Evolutionary conservation across 2,797 vertebrate genomes (phyloP).

Genomic region (Semaprochilodus insignis): DNA sequence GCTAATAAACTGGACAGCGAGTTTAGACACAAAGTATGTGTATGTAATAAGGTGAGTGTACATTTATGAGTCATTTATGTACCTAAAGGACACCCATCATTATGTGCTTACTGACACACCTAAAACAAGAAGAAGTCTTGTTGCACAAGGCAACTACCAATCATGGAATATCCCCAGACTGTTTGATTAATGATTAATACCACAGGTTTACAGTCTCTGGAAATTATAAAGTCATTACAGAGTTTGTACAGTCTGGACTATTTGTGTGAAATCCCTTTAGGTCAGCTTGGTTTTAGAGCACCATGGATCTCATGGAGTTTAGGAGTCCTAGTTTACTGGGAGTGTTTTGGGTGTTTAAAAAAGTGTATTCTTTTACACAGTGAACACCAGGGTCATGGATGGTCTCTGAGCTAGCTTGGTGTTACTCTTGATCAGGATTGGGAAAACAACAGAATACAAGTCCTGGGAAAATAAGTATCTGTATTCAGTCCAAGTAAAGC

Average conservation of each 20-base stretch:
- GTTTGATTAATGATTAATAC: constrained; percentile 10
- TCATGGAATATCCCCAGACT: neutral
- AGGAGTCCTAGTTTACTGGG: neutral
- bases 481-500: too few relatives aligned
- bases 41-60: too few relatives aligned
- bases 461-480: too few relatives aligned
- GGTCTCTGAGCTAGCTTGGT: too few relatives aligned
- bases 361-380: neutral
- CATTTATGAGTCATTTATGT: too few relatives aligned
- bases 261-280: neutral
- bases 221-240: neutral
- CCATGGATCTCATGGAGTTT: neutral
- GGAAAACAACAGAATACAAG: too few relatives aligned
- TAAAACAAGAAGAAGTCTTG: neutral
- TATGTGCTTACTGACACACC: neutral
- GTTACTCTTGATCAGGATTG: too few relatives aligned
- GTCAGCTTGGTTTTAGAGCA: neutral
- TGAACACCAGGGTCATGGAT: too few relatives aligned
- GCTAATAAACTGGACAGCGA: too few relatives aligned
- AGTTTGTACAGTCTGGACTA: constrained; percentile 5
- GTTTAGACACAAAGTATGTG: too few relatives aligned
- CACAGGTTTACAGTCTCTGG: neutral
- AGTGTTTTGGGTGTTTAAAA: neutral
- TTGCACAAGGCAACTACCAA: neutral
- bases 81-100: neutral